Percentiles rank a stretch among this genome's conserved stretches.
These are phyloP conservation scores for Phrixothrix hirtus DNA, from an alignment of 2,888 invertebrate species.

Conservation along the genomic window DNA sequence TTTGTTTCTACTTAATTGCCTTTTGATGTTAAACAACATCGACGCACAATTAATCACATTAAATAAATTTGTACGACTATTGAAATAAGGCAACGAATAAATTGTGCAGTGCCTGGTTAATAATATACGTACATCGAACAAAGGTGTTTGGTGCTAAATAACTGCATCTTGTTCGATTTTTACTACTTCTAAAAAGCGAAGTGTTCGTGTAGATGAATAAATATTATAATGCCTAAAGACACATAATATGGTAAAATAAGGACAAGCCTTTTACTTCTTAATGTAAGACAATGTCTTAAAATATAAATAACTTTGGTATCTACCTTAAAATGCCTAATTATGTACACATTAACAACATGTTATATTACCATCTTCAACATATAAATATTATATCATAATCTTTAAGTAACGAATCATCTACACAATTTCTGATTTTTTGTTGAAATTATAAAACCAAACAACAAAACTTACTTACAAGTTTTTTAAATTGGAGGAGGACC, in stretches of 20 bases:
- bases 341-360: conserved; percentile 27
- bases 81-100: neutral
- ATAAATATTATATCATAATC: conserved; percentile 22
- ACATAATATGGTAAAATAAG: conserved; percentile 6
- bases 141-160: neutral
- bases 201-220: conserved; percentile 2
- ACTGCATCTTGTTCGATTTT: neutral
- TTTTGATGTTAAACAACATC: neutral
- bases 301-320: conserved; percentile 13
- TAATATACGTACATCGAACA: neutral
- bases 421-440: neutral
- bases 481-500: conserved; percentile 79
- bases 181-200: conserved; percentile 13
- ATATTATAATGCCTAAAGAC: conserved; percentile 13
- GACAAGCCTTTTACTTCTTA: conserved; percentile 22
- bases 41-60: neutral
- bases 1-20: neutral
- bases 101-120: neutral
- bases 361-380: conserved; percentile 17
- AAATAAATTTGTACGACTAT: neutral
- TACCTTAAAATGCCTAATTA: conserved; percentile 16
- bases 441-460: neutral
- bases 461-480: neutral
- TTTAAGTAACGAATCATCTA: conserved; percentile 13
- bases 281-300: conserved; percentile 24